Percentiles rank a stretch among this genome's conserved stretches.
Conservation (phyloP, 1,140 invertebrate species). For the Eurosta solidaginis region DNA sequence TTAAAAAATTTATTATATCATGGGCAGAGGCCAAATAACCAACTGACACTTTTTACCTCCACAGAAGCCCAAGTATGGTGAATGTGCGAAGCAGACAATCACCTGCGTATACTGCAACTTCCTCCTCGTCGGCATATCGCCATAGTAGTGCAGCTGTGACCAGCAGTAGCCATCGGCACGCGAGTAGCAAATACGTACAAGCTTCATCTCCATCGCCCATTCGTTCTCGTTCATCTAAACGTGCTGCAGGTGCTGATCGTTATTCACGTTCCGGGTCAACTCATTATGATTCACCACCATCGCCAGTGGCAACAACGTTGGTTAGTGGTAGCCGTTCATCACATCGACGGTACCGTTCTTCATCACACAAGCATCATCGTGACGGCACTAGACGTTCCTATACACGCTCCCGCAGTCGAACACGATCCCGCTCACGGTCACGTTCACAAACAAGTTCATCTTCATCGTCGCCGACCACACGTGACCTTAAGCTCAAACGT, state of each 20-base stretch:
- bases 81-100: slow-evolving; percentile 43
- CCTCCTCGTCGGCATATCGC: slow-evolving; percentile 44
- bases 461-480: slow-evolving; percentile 44
- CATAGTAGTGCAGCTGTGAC: slow-evolving; percentile 28
- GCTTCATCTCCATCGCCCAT: slow-evolving; percentile 43
- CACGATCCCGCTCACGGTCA: slow-evolving; percentile 39
- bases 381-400: slow-evolving; percentile 40
- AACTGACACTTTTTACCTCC: neutral
- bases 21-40: no score
- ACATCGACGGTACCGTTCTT: slow-evolving; percentile 45
- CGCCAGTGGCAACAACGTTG: neutral
- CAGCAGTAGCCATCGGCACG: slow-evolving; percentile 36
- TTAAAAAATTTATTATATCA: neutral
- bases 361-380: slow-evolving; percentile 39
- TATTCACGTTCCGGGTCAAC: slow-evolving; percentile 49
- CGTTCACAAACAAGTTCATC: slow-evolving; percentile 36
- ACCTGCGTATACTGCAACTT: slow-evolving; percentile 33
- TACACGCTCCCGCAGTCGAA: slow-evolving; percentile 32
- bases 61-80: slow-evolving; percentile 50
- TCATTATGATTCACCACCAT: slow-evolving; percentile 35
- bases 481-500: slow-evolving; percentile 59
- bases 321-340: slow-evolving; percentile 34
- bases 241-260: no score
- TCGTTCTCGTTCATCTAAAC: slow-evolving; percentile 48
- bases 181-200: slow-evolving; percentile 46